Conservation (phyloP, 2,797 vertebrate genomes). For the Pseudomugil tenellus region DNA sequence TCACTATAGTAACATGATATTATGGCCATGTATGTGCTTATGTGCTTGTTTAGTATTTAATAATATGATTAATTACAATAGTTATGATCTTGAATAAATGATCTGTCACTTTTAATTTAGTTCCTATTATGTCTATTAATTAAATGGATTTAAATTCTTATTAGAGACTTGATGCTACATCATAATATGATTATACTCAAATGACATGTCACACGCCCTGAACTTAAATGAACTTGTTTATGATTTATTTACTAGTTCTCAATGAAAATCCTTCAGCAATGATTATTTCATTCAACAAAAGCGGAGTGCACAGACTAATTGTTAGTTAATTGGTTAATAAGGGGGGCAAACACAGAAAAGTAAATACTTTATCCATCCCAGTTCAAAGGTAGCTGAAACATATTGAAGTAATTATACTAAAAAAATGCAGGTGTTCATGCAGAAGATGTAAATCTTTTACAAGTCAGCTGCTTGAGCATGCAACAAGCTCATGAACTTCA, state of each 20-base stretch:
- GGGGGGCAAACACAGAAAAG: not conserved
- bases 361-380: not conserved
- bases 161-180: not conserved
- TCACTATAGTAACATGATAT: not conserved
- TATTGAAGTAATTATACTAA: not conserved
- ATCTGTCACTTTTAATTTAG: not conserved
- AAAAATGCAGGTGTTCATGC: not conserved
- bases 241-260: constrained; percentile 1
- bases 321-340: not conserved
- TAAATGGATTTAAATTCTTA: not conserved
- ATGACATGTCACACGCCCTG: not conserved
- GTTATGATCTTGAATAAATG: not conserved
- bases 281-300: not conserved
- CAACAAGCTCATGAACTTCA: constrained; percentile 38
- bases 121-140: not conserved
- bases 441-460: constrained; percentile 73
- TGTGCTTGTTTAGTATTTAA: not conserved
- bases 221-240: not conserved
- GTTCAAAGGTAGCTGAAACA: not conserved
- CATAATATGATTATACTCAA: too few species aligned
- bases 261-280: not conserved
- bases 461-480: constrained; percentile 52
- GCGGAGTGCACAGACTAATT: not conserved
- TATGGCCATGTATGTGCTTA: not conserved
- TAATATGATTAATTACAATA: not conserved